These are phyloP conservation scores for Pluvialis apricaria DNA, from an alignment of 2,113 vertebrate genomes.

Conservation along the genomic window DNA sequence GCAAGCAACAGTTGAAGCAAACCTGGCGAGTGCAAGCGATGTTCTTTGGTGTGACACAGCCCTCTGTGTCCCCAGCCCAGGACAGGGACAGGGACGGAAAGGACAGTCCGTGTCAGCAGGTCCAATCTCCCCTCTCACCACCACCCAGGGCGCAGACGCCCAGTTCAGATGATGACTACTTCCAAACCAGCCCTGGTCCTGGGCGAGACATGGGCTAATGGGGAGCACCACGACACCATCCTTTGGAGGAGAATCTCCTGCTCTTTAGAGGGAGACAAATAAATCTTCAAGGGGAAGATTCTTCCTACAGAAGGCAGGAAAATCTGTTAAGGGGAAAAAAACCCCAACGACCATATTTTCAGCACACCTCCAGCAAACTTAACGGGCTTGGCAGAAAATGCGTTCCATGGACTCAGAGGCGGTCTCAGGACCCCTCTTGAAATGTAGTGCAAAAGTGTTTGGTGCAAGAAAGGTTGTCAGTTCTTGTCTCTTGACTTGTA, in stretches of 20 bases:
- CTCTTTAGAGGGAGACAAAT: neutral
- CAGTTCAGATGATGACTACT: neutral
- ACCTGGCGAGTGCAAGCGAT: neutral
- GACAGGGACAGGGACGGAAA: neutral
- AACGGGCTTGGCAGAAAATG: neutral
- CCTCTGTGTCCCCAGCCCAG: neutral
- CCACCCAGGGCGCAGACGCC: neutral
- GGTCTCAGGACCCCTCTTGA: neutral
- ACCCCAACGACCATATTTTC: neutral
- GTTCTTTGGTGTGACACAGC: no score
- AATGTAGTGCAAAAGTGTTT: rapidly evolving
- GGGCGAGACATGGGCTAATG: rapidly evolving
- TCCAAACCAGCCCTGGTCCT: no score
- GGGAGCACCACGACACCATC: neutral
- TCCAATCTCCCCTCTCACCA: neutral
- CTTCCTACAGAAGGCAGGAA: neutral
- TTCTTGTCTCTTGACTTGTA: neutral
- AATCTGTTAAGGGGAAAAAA: neutral
- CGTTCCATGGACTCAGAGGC: neutral
- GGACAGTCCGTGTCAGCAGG: rapidly evolving
- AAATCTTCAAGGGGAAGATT: neutral
- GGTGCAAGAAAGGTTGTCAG: neutral
- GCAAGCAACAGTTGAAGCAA: neutral
- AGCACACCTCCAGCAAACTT: neutral
- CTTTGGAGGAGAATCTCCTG: neutral